Conservation (phyloP, 1,140 invertebrate genomes). For the Platyscapa corneri region DNA sequence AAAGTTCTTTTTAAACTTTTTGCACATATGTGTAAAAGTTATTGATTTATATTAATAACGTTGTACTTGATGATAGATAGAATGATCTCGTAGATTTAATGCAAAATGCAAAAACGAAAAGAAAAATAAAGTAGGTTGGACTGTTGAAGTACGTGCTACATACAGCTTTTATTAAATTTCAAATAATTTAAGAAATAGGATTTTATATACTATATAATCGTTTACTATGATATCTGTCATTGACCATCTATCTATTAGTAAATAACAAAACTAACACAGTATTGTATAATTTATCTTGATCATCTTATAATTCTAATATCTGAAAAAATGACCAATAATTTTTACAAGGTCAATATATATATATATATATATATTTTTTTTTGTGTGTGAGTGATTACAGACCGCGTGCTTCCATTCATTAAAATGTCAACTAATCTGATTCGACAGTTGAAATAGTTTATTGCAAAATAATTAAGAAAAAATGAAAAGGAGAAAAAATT, state of each 20-base stretch:
- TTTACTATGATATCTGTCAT: neutral
- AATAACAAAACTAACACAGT: too few species aligned
- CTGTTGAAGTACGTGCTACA: neutral
- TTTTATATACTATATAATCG: neutral
- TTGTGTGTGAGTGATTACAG: neutral
- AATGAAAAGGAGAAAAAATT: neutral
- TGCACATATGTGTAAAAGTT: too few species aligned
- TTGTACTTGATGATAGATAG: too few species aligned
- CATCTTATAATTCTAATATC: neutral
- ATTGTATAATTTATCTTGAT: neutral
- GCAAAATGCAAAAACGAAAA: neutral
- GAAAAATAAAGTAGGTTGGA: neutral
- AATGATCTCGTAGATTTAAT: neutral
- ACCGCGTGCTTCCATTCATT: neutral
- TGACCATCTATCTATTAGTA: neutral
- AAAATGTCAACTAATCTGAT: neutral
- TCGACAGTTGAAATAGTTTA: neutral
- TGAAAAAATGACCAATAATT: too few species aligned
- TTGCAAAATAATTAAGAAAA: conserved; percentile 1
- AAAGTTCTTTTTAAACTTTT: too few species aligned
- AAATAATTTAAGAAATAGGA: neutral
- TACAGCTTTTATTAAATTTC: neutral
- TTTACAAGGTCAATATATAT: neutral
- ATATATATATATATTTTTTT: neutral
- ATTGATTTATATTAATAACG: too few species aligned